These are phyloP conservation scores for Cosmia trapezina DNA, from an alignment of 2,888 invertebrate species.

Conservation along the genomic window DNA sequence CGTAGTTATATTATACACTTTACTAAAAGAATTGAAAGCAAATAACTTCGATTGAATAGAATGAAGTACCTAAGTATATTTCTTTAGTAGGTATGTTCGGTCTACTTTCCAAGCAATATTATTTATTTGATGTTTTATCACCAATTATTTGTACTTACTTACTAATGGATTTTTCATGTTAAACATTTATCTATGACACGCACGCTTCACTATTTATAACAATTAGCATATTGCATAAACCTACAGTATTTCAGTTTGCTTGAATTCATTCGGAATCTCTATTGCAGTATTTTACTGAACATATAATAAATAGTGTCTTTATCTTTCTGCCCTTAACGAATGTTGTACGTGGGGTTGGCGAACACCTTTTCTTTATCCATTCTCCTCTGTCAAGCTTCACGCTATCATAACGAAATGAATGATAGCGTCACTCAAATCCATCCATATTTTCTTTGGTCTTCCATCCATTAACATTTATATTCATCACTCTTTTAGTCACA, in stretches of 20 bases:
- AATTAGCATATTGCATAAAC: background rate
- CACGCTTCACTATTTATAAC: background rate
- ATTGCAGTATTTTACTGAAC: background rate
- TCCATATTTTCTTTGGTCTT: background rate
- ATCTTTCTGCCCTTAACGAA: background rate
- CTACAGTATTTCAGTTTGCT: background rate
- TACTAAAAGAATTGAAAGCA: too few relatives aligned
- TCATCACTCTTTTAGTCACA: too few relatives aligned
- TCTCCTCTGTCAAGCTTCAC: background rate
- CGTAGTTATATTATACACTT: too few relatives aligned
- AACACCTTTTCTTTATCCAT: background rate
- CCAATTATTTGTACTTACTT: background rate
- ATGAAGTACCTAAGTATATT: too few relatives aligned
- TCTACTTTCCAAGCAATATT: too few relatives aligned
- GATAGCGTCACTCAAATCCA: background rate
- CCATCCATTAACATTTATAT: too few relatives aligned
- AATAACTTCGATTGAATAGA: too few relatives aligned
- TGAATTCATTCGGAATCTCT: background rate
- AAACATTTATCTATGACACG: background rate
- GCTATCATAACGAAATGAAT: background rate
- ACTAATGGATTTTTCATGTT: constrained; percentile 14
- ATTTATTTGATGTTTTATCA: too few relatives aligned
- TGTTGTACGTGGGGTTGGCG: too few relatives aligned
- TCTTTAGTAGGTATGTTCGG: too few relatives aligned
- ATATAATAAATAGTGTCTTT: background rate